phyloP scores from a whole-genome alignment of 2,888 invertebrate species.

The Octodonta nipae region DNA sequence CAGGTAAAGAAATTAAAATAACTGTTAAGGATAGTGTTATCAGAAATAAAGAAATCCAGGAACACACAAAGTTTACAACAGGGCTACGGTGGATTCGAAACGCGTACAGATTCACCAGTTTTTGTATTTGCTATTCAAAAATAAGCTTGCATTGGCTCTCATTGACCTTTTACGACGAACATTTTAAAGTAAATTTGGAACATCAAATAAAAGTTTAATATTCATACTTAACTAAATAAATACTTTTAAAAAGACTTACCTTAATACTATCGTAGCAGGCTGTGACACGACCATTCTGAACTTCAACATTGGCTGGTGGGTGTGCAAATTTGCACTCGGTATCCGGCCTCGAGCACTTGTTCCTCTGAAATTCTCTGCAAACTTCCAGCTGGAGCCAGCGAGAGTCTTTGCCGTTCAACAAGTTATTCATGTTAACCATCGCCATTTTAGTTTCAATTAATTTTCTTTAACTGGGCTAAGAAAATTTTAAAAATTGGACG shows the following conservation, averaged over 20 bases:
- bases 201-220: too few relatives aligned
- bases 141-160: too few relatives aligned
- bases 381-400: conserved; percentile 99
- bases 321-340: conserved; percentile 99
- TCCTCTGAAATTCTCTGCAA: conserved; percentile 97
- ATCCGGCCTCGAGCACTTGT: conserved; percentile 98
- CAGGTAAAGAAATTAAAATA: too few relatives aligned
- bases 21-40: too few relatives aligned
- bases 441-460: conserved; percentile 41
- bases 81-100: too few relatives aligned
- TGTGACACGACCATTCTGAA: conserved; percentile 98
- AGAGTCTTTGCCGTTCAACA: conserved; percentile 96
- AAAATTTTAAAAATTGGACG: conserved; percentile 20
- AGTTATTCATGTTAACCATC: conserved; percentile 93
- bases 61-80: too few relatives aligned
- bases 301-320: conserved; percentile 98
- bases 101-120: too few relatives aligned
- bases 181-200: too few relatives aligned
- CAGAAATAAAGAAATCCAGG: too few relatives aligned
- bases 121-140: too few relatives aligned
- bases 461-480: conserved; percentile 5
- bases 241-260: conserved; percentile 63
- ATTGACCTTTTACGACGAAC: too few relatives aligned
- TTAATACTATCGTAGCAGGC: conserved; percentile 99
- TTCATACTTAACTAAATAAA: too few relatives aligned